Percentiles rank a stretch among this genome's conserved stretches.
phyloP scores from a whole-genome alignment of 2,888 invertebrate genomes.

The Dryomyza anilis region DNA sequence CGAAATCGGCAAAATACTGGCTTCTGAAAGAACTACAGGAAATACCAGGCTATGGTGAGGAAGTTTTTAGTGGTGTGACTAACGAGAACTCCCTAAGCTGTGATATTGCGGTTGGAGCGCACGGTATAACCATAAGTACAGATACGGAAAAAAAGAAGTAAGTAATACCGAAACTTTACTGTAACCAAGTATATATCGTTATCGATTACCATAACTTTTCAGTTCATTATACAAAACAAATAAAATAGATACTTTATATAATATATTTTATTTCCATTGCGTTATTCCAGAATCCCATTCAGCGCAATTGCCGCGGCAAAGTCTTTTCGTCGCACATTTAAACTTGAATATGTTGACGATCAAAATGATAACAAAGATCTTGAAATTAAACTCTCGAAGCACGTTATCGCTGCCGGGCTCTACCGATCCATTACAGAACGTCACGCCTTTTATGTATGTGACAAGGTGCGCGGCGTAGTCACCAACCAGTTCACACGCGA shows the following conservation, averaged over 20 bases:
- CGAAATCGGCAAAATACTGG: constrained; percentile 83
- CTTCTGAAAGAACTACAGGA: constrained; percentile 80
- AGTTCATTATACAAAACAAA: too few species aligned
- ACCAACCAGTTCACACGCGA: constrained; percentile 88
- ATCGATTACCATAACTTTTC: too few species aligned
- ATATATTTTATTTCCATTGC: neutral
- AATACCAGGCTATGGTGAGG: constrained; percentile 82
- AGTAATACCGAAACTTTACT: too few species aligned
- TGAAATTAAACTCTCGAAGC: constrained; percentile 81
- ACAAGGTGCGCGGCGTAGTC: constrained; percentile 85
- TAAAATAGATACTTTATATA: neutral
- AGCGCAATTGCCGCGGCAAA: constrained; percentile 81
- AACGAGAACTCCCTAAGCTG: constrained; percentile 57
- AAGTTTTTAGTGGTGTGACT: constrained; percentile 75
- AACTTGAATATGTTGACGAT: constrained; percentile 75
- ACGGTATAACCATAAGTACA: constrained; percentile 78
- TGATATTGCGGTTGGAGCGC: constrained; percentile 79
- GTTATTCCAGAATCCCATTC: constrained; percentile 73
- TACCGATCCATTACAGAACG: constrained; percentile 89
- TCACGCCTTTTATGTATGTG: constrained; percentile 91
- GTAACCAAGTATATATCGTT: too few species aligned
- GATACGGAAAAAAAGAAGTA: constrained; percentile 67
- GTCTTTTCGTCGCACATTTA: constrained; percentile 75
- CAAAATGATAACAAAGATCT: constrained; percentile 70
- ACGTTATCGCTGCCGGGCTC: constrained; percentile 79